A percentile compares a stretch with the other conserved stretches of the same genome.
Conservation (phyloP, 2,797 vertebrate species). For the Eidolon dupreanum region DNA sequence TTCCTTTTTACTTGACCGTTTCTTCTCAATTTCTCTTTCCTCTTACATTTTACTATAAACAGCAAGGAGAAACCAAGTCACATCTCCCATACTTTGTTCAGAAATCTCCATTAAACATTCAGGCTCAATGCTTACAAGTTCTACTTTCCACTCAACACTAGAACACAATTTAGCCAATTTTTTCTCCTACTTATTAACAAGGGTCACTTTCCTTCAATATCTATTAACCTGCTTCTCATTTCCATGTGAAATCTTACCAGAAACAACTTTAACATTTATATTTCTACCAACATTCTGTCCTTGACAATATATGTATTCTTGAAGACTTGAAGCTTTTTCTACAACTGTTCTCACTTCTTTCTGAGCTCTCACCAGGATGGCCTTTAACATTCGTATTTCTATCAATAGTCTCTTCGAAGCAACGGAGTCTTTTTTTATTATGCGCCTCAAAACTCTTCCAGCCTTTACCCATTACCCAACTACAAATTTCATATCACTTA, state of each 20-base stretch:
- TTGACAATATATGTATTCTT: neutral
- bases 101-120: neutral
- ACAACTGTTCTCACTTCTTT: neutral
- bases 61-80: neutral
- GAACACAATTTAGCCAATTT: neutral
- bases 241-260: neutral
- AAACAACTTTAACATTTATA: neutral
- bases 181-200: neutral
- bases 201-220: neutral
- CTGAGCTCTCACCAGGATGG: neutral
- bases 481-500: neutral
- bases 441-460: neutral
- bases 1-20: neutral
- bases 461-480: neutral
- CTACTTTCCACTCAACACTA: neutral
- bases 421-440: neutral
- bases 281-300: neutral
- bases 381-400: neutral
- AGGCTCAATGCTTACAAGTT: neutral
- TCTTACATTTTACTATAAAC: neutral
- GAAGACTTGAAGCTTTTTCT: neutral
- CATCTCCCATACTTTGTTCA: neutral
- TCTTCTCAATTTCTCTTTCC: neutral
- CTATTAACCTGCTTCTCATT: neutral
- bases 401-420: neutral